Percentiles rank a stretch among this genome's conserved stretches.
These are phyloP conservation scores for Nephrotoma appendiculata DNA, from an alignment of 2,888 invertebrate species.

Conservation along the genomic window DNA sequence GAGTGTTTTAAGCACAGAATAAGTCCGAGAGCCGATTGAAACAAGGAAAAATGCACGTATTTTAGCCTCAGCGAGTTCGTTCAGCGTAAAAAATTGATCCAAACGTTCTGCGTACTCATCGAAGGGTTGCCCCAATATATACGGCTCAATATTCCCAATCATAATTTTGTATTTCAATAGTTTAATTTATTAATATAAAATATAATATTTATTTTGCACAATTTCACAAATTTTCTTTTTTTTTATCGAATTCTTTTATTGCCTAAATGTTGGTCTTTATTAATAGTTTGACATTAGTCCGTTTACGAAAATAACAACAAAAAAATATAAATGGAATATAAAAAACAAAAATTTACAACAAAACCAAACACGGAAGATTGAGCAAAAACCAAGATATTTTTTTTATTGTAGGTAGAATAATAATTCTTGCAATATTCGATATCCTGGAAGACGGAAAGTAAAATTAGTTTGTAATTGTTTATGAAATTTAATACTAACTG, in stretches of 20 bases:
- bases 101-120: background rate
- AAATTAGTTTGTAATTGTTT: too few species aligned
- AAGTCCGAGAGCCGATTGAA: background rate
- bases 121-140: background rate
- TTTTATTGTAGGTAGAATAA: background rate
- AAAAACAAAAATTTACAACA: background rate
- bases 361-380: background rate
- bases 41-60: background rate
- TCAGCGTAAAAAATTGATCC: background rate
- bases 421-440: background rate
- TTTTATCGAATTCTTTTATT: background rate
- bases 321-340: background rate
- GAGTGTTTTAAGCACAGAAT: background rate
- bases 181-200: too few species aligned
- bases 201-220: background rate
- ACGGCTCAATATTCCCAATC: background rate
- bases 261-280: background rate
- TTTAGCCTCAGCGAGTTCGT: background rate
- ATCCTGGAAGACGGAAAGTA: too few species aligned
- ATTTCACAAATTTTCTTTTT: background rate
- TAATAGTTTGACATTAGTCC: background rate
- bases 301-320: background rate
- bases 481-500: too few species aligned
- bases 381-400: background rate
- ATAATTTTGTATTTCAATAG: background rate